Percentiles rank a stretch among this genome's conserved stretches.
phyloP scores from a whole-genome alignment of 2,113 vertebrate genomes.

The cattle (Bos taurus) region DNA sequence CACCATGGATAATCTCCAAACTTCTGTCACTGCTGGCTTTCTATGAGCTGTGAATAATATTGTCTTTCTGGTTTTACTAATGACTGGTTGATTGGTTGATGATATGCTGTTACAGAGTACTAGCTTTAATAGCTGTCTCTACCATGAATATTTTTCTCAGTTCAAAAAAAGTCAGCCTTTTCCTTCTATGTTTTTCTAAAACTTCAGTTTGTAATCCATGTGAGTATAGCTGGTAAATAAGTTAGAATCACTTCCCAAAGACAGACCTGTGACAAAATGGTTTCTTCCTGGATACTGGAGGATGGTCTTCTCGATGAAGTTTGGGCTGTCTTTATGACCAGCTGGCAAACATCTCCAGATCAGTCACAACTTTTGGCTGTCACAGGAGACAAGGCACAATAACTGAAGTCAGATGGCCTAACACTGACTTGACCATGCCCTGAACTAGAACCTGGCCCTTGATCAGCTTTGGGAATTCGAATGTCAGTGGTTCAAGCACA shows the following conservation, averaged over 20 bases:
- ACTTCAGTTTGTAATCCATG: neutral
- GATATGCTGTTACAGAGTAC: neutral
- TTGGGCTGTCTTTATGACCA: slow-evolving; percentile 60
- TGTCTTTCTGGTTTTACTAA: neutral
- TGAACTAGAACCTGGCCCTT: slow-evolving; percentile 24
- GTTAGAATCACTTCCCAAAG: neutral
- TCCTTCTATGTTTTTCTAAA: neutral
- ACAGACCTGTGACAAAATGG: slow-evolving; percentile 57
- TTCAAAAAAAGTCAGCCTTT: neutral
- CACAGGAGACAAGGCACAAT: slow-evolving; percentile 39
- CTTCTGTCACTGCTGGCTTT: neutral
- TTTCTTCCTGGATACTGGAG: slow-evolving; percentile 65
- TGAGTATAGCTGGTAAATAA: neutral
- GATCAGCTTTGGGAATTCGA: neutral
- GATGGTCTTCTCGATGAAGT: slow-evolving; percentile 71
- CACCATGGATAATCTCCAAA: no score
- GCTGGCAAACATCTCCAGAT: slow-evolving; percentile 42
- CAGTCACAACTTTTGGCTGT: slow-evolving; percentile 56
- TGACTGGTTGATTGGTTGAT: neutral
- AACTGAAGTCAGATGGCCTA: slow-evolving; percentile 56
- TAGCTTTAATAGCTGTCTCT: neutral
- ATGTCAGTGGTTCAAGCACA: neutral
- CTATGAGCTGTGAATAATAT: neutral
- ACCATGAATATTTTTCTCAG: neutral
- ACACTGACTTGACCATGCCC: neutral